A percentile compares a stretch with the other conserved stretches of the same genome.
Conservation (phyloP, 1,140 invertebrate genomes). For the Pteromalus puparum region DNA sequence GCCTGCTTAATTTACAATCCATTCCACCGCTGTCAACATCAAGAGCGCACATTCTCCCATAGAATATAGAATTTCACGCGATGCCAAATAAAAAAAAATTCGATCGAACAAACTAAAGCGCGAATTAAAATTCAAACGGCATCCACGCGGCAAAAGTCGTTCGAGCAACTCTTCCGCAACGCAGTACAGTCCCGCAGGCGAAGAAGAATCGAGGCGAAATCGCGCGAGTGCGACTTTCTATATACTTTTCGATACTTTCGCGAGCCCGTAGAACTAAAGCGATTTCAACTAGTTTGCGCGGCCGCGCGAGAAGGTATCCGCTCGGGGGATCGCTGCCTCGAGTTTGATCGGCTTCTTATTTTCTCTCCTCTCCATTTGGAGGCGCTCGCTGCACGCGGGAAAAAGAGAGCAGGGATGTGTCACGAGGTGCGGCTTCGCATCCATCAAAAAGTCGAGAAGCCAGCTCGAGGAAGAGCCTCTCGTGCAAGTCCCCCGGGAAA, state of each 20-base stretch:
- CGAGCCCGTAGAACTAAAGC: not conserved
- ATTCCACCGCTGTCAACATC: too few relatives aligned
- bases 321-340: not conserved
- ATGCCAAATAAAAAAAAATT: too few relatives aligned
- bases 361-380: conserved; percentile 16
- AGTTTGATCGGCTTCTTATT: conserved; percentile 31
- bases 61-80: too few relatives aligned
- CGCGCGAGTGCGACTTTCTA: not conserved
- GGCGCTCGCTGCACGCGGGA: not conserved
- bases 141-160: not conserved
- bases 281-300: conserved; percentile 23
- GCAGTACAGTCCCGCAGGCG: not conserved
- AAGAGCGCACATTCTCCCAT: too few relatives aligned
- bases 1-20: too few relatives aligned
- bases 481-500: conserved; percentile 4
- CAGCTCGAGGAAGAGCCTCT: not conserved
- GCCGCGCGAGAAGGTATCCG: not conserved
- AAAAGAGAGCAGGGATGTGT: conserved; percentile 6
- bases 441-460: conserved; percentile 31
- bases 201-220: conserved; percentile 7
- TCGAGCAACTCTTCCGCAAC: not conserved
- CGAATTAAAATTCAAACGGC: conserved; percentile 8
- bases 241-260: conserved; percentile 36
- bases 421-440: conserved; percentile 3
- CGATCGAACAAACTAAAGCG: not conserved